Conservation (phyloP, 1,140 invertebrate genomes). For the Leptopilina boulardi region DNA sequence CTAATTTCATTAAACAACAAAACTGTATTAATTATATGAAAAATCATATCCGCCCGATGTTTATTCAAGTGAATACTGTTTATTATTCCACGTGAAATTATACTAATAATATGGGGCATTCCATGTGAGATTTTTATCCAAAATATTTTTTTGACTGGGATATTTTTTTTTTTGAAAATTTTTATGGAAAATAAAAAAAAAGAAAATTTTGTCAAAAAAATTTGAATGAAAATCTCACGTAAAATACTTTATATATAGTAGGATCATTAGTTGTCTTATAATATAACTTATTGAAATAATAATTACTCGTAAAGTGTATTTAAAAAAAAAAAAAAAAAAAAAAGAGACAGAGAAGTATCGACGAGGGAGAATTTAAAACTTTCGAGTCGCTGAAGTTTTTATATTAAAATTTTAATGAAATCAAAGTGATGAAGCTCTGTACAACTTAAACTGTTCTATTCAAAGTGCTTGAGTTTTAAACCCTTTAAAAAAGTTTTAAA, state of each 20-base stretch:
- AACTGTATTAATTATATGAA: neutral
- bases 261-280: neutral
- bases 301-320: conserved; percentile 4
- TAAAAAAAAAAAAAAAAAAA: no score
- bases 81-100: neutral
- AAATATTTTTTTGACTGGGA: no score
- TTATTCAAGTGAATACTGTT: neutral
- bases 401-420: conserved; percentile 8
- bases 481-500: conserved; percentile 5
- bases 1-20: neutral
- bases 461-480: neutral
- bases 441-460: neutral
- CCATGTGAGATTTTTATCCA: no score
- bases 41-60: neutral
- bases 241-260: neutral
- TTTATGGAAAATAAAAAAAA: no score
- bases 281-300: neutral
- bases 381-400: neutral
- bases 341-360: no score
- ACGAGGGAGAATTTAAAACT: conserved; percentile 8
- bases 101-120: conserved; percentile 9
- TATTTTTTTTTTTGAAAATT: no score
- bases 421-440: conserved; percentile 6
- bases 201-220: no score
- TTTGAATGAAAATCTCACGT: no score